These are phyloP conservation scores for Eupithecia subfuscata DNA, from an alignment of 2,888 invertebrate genomes.

Conservation along the genomic window DNA sequence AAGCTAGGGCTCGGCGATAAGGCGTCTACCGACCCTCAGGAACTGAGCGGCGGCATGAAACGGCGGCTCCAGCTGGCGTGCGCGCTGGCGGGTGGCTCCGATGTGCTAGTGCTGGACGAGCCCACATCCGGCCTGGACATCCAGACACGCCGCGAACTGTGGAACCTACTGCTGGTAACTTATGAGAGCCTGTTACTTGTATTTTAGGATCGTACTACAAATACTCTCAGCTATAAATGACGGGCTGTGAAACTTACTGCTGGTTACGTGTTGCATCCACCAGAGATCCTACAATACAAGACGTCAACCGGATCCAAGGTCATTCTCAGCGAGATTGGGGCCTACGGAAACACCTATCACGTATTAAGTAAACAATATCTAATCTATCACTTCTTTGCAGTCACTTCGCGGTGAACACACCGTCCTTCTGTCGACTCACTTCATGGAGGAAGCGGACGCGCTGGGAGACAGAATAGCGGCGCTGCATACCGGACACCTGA, in stretches of 20 bases:
- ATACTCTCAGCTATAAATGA: too few species aligned
- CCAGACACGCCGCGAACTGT: constrained; percentile 19
- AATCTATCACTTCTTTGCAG: background rate
- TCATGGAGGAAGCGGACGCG: constrained; percentile 98
- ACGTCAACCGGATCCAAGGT: background rate
- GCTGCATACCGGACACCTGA: constrained; percentile 88
- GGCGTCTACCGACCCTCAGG: constrained; percentile 51
- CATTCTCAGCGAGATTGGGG: background rate
- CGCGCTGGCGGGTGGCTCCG: constrained; percentile 91
- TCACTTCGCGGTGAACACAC: constrained; percentile 84
- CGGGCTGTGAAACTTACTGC: background rate
- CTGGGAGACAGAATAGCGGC: constrained; percentile 96
- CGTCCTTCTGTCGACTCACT: constrained; percentile 95
- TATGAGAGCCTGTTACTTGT: too few species aligned
- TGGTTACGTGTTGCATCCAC: background rate
- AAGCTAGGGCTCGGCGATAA: constrained; percentile 10
- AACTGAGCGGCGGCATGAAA: constrained; percentile 73
- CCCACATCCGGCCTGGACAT: constrained; percentile 66
- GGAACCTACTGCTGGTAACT: constrained; percentile 26
- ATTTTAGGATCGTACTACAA: too few species aligned
- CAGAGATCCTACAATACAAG: too few species aligned
- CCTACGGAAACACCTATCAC: background rate
- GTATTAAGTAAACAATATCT: background rate
- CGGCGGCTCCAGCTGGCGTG: constrained; percentile 89
- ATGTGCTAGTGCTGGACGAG: constrained; percentile 87